Evolutionary conservation across 2,797 vertebrate species (phyloP), one percentile per base, ranked within the genome.

Genomic region (Florisuga fusca): DNA sequence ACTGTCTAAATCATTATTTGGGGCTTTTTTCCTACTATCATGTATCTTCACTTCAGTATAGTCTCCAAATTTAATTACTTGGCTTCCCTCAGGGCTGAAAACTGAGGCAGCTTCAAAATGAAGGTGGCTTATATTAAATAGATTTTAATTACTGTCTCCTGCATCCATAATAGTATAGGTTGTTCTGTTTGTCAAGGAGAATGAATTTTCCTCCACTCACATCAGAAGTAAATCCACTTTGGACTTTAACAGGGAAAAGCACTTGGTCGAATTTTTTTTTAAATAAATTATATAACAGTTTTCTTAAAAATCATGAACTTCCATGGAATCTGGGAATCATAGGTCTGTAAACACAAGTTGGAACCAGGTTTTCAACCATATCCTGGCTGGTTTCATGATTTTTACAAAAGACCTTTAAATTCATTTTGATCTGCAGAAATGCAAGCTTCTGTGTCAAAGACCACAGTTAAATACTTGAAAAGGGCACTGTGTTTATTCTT

Each of bases 71-170:
- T 74, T 94, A 90, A 96, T 96, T 89, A 89, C 84, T 82, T 80
- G 21, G 33, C 50, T 92, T 88, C 81, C 81, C 90, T 33, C 18
- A 2, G 0, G 93, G 92, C 71, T 84, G 63, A 75, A 93, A 76
- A 79, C 59, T 74, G 36, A 94, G 57, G 80, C 36, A 82, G 67
- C 67, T 87, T 89, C 90, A 94, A 92, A 92, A 95, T 82, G 45
- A 95, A 84, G 26, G 90, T 80, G 71, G 71, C 33, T 88, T 84
- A 79, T 82, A 84, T 95, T 90, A 93, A 95, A 92, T 80, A 12
- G 76, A 90, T 92, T 94, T 93, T 95, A 96, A 93, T 95, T 95
- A 90, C 61, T 74, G 33, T 74, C 78, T 89, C 73, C 57, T 87
- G 33, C 36, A 74, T 61, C 67, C 20, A 5, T 67, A 95, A 87